Evolutionary conservation across 2,888 invertebrate genomes (phyloP).

Genomic region (Sesamia inferens): DNA sequence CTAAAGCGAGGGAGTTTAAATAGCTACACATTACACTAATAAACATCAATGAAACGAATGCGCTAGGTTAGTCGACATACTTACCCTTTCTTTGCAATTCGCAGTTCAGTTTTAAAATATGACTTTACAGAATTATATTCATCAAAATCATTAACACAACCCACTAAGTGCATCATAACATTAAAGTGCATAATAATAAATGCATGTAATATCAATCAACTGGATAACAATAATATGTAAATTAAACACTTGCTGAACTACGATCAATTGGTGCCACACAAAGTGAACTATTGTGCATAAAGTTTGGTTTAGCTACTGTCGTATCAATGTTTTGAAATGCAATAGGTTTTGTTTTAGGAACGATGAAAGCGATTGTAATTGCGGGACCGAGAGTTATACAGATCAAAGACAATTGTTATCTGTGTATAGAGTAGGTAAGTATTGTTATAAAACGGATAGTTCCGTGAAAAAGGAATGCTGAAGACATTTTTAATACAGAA

Average conservation of each 20-base stretch:
- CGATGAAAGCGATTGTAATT: slow-evolving; percentile 16
- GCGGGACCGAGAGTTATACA: background rate
- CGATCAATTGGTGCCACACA: too few relatives aligned
- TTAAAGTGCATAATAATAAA: too few relatives aligned
- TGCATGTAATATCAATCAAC: background rate
- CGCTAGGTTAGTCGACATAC: too few relatives aligned
- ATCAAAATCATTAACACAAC: background rate
- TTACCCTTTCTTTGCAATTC: background rate
- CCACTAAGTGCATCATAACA: background rate
- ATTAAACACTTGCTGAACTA: background rate
- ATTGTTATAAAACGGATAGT: background rate
- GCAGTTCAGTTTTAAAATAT: background rate
- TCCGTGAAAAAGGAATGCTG: background rate
- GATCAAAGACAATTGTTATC: background rate
- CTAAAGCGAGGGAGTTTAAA: background rate
- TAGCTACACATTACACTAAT: background rate
- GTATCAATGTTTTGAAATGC: background rate
- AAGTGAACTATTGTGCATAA: background rate
- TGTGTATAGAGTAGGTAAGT: background rate
- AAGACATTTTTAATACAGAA: slow-evolving; percentile 1
- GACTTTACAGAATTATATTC: background rate
- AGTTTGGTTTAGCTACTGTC: background rate
- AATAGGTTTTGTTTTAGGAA: background rate
- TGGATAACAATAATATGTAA: background rate
- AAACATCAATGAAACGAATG: background rate